Evolutionary conservation across 2,888 invertebrate species (phyloP).

Genomic region (Balanococcus diminutus): DNA sequence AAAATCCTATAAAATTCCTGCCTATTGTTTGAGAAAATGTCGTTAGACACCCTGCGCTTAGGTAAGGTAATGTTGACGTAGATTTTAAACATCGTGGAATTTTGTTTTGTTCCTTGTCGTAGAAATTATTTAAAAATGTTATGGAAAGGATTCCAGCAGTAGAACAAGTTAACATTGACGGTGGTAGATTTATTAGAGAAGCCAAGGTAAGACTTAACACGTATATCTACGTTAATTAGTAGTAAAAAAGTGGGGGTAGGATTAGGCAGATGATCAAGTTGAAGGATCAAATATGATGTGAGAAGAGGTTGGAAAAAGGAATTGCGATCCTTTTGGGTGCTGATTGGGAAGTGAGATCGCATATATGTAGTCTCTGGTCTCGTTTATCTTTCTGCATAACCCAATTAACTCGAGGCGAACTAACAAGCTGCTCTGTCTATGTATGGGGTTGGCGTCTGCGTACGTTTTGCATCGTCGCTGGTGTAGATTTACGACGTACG

Average conservation of each 20-base stretch:
- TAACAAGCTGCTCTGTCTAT: neutral
- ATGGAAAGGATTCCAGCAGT: constrained; percentile 93
- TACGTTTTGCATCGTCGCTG: too few relatives aligned
- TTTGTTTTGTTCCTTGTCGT: constrained; percentile 58
- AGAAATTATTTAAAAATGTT: constrained; percentile 91
- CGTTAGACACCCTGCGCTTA: neutral
- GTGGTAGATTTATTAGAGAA: constrained; percentile 93
- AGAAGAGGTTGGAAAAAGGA: neutral
- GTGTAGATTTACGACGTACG: constrained; percentile 83
- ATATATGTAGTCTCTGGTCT: neutral
- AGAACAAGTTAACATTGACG: constrained; percentile 93
- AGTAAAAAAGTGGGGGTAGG: neutral
- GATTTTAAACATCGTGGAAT: neutral
- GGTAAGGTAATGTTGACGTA: neutral
- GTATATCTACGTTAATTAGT: neutral
- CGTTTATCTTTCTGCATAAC: neutral
- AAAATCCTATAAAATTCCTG: too few relatives aligned
- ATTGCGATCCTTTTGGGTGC: too few relatives aligned
- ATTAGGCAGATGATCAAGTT: neutral
- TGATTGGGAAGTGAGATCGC: too few relatives aligned
- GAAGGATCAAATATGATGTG: neutral
- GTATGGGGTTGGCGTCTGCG: neutral
- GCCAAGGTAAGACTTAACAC: constrained; percentile 81
- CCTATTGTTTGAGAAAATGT: too few relatives aligned
- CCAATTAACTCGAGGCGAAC: neutral